Evolutionary conservation across 2,888 invertebrate species (phyloP).

Genomic region (Salpingus planirostris): DNA sequence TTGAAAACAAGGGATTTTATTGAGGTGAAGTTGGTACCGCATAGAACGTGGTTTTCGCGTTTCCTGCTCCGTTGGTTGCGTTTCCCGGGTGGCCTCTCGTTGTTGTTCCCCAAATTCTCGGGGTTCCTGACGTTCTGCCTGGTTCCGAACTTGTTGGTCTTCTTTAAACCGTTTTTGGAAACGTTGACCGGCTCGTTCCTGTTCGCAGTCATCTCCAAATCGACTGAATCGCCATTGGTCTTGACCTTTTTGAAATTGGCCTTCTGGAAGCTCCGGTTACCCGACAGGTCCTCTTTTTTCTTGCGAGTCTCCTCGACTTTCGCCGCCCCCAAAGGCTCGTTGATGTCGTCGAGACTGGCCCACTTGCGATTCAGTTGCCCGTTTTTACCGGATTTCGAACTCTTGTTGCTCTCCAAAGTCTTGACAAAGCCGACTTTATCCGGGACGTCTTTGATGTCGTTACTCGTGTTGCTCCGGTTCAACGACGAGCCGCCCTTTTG

Average conservation of each 20-base stretch:
- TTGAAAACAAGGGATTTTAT: neutral
- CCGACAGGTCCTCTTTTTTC: constrained; percentile 36
- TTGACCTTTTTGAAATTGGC: constrained; percentile 43
- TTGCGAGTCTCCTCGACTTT: constrained; percentile 39
- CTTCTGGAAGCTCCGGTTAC: constrained; percentile 44
- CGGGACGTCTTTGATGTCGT: constrained; percentile 42
- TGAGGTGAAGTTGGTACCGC: constrained; percentile 23
- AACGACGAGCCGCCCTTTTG: constrained; percentile 32
- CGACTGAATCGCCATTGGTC: constrained; percentile 35
- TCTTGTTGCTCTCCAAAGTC: constrained; percentile 34
- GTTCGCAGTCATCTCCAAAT: constrained; percentile 25
- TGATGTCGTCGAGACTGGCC: constrained; percentile 51
- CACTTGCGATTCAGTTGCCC: constrained; percentile 47
- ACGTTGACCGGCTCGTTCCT: constrained; percentile 29
- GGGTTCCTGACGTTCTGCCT: constrained; percentile 29
- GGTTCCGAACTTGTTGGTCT: constrained; percentile 26
- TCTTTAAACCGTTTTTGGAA: constrained; percentile 31
- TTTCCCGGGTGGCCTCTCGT: constrained; percentile 39
- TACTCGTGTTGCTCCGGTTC: constrained; percentile 47
- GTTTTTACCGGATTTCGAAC: constrained; percentile 38
- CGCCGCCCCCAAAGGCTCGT: constrained; percentile 34
- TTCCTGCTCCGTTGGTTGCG: constrained; percentile 48
- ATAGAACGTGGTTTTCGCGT: constrained; percentile 39
- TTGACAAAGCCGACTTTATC: constrained; percentile 26
- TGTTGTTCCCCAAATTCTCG: constrained; percentile 27